A percentile compares a stretch with the other conserved stretches of the same genome.
These are phyloP conservation scores for Aphidoletes aphidimyza DNA, from an alignment of 2,888 invertebrate species.

Conservation along the genomic window DNA sequence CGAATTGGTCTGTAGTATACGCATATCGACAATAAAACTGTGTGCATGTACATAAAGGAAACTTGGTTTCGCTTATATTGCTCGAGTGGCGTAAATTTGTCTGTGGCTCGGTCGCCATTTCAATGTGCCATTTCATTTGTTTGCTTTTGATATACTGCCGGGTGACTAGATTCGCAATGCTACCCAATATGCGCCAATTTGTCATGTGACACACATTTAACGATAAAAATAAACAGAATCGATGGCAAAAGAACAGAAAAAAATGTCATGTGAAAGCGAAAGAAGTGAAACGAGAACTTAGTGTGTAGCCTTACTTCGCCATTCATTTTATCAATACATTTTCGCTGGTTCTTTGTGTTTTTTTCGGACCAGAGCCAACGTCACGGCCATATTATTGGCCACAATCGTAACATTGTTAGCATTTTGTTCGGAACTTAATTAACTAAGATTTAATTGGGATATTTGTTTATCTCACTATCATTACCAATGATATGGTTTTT, in stretches of 20 bases:
- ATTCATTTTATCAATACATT: no score
- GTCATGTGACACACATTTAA: conserved; percentile 46
- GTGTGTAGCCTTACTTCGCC: background rate
- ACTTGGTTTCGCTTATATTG: background rate
- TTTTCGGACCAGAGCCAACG: background rate
- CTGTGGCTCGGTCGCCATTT: background rate
- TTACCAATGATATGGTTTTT: background rate
- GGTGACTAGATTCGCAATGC: background rate
- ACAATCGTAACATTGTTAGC: background rate
- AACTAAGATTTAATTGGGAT: conserved; percentile 35
- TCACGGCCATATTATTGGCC: background rate
- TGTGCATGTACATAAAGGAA: background rate
- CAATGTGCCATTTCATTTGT: background rate
- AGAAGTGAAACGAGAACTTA: background rate
- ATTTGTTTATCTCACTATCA: conserved; percentile 41
- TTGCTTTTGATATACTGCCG: conserved; percentile 24
- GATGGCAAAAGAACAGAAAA: background rate
- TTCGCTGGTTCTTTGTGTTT: background rate
- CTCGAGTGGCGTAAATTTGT: background rate
- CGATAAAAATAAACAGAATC: conserved; percentile 4
- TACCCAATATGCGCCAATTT: conserved; percentile 41
- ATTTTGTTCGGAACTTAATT: conserved; percentile 44
- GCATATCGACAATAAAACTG: background rate
- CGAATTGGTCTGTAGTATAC: background rate
- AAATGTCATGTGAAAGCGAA: background rate